Evolutionary conservation across 2,888 invertebrate genomes (phyloP), one percentile per base, ranked within the genome.

Genomic region (Hemistola chrysoprasaria): DNA sequence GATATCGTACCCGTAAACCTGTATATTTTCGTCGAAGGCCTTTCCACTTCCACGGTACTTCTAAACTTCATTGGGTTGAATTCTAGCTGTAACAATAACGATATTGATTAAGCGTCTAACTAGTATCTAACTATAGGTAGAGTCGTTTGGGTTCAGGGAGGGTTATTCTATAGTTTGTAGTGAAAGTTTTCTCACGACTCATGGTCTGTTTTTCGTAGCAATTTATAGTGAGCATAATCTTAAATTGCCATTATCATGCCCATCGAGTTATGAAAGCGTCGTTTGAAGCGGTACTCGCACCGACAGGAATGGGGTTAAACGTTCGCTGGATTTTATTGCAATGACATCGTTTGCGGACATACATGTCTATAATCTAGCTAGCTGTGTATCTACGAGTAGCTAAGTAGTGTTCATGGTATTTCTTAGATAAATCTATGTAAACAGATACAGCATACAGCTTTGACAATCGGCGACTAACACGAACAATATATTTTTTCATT

Each of bases 1-100:
- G 95, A 92, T 64, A 97, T 93, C 50, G 94, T 94, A 40, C 98
- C 98, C 66, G 95, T 94, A 80, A 98, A 98, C 68, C 97, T 93
- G 81, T 98, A 98, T 73, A 98, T 95, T 88, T 97, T 97, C 46
- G 98, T 97, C 61, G 97, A 97, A 6, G 98, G 98, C 38, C 95
- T 92, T 81, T 98, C 98, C 59, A 98, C 97, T 87, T 98, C 97
- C 38, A 98, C 92, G 29, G 92, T 90, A 71, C 95, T 95, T 49
- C 92, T 91, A 77, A 97, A 97, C 78, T 95, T 94, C 57, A 93
- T 90, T 30, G 97, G 94, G 61, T 92, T 92, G 78, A 96, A 97
- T 44, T 91, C 90, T 60, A 90, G 94, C 92, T 95, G 81, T 46
- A 81, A 85, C 38, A 34, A 33, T 2, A 37, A 33, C 16, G 6